These are phyloP conservation scores for Gasterosteus nipponicus DNA, from an alignment of 2,113 vertebrate species.

Conservation along the genomic window DNA sequence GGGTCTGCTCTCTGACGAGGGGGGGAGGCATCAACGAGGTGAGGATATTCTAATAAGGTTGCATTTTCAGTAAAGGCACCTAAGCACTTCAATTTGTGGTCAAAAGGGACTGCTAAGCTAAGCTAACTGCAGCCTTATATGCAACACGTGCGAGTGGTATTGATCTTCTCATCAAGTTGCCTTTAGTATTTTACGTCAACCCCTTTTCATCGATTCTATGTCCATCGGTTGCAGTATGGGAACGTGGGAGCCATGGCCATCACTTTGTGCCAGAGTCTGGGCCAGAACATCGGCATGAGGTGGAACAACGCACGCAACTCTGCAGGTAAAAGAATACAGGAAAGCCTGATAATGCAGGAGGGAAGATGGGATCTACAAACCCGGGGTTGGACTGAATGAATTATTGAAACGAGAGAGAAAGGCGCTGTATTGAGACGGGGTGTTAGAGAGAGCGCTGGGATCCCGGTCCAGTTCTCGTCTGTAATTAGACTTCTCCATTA, in stretches of 20 bases:
- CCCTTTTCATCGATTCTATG: not conserved
- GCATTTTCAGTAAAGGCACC: not conserved
- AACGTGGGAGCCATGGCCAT: conserved; percentile 90
- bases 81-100: too few species aligned
- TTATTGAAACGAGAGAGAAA: not conserved
- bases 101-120: too few species aligned
- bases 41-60: conserved; percentile 6
- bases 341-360: not conserved
- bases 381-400: not conserved
- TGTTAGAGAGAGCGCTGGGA: not conserved
- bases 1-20: conserved; percentile 86
- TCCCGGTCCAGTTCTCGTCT: conserved; percentile 39
- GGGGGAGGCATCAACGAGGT: conserved; percentile 93
- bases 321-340: conserved; percentile 81
- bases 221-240: conserved; percentile 82
- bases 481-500: conserved; percentile 61
- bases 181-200: not conserved
- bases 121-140: too few species aligned
- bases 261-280: conserved; percentile 91
- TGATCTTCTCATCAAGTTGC: not conserved
- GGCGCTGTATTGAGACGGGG: not conserved
- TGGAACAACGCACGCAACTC: conserved; percentile 91
- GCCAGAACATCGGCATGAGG: conserved; percentile 97
- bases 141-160: too few species aligned
- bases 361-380: not conserved